phyloP scores from a whole-genome alignment of 2,113 vertebrate genomes.

The Sarotherodon lohbergeri region DNA sequence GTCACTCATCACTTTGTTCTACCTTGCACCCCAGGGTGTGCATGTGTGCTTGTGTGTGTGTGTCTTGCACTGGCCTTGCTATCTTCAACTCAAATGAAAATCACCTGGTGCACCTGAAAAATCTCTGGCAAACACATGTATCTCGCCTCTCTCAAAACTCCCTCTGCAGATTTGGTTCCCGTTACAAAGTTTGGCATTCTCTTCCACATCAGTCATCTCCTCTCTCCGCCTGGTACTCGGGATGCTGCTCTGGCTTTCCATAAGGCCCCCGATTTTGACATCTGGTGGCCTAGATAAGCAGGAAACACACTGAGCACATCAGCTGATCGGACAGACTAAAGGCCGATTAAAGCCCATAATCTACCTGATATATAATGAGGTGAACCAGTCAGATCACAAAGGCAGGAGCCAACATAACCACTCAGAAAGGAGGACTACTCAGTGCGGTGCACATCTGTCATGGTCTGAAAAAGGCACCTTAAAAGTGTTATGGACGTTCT shows the following conservation, averaged over 20 bases:
- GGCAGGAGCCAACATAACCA: not conserved
- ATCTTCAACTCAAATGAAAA: conserved; percentile 10
- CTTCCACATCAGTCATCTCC: conserved; percentile 23
- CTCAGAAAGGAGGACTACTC: not conserved
- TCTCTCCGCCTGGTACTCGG: not conserved
- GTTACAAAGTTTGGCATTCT: not conserved
- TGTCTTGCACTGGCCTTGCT: not conserved
- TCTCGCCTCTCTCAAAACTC: not conserved
- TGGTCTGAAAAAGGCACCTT: not conserved
- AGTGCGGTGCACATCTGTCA: not conserved
- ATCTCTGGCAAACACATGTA: conserved; percentile 1
- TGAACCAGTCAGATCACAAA: conserved; percentile 16
- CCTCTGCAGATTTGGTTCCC: not conserved
- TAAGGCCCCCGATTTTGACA: conserved; percentile 44
- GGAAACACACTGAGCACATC: conserved; percentile 50
- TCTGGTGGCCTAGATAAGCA: conserved; percentile 65
- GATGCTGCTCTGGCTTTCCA: conserved; percentile 1
- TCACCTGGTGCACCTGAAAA: conserved; percentile 20
- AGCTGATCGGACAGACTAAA: conserved; percentile 41
- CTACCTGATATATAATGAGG: conserved; percentile 52
- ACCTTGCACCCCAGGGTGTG: conserved; percentile 8
- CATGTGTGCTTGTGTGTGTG: not conserved
- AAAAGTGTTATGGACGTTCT: not conserved
- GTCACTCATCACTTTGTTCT: conserved; percentile 53
- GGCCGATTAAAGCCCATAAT: conserved; percentile 53